These are phyloP conservation scores for Ormia ochracea DNA, from an alignment of 2,888 invertebrate genomes.

Conservation along the genomic window DNA sequence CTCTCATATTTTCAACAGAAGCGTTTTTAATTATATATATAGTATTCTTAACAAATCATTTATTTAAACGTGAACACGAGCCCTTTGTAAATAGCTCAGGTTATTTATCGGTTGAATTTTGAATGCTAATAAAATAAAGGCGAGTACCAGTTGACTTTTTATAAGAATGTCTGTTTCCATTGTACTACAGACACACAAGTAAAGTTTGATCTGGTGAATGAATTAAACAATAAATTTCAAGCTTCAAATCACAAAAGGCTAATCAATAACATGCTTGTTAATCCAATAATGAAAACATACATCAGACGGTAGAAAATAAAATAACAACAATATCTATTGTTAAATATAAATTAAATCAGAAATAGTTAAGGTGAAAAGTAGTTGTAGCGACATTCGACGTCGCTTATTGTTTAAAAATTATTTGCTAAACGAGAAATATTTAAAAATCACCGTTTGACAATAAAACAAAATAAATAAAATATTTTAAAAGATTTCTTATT, in stretches of 20 bases:
- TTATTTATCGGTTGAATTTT: too few relatives aligned
- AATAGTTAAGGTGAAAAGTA: constrained; percentile 59
- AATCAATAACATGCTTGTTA: constrained; percentile 52
- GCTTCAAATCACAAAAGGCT: not conserved
- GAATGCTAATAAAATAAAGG: too few relatives aligned
- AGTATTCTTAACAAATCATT: too few relatives aligned
- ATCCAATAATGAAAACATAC: constrained; percentile 41
- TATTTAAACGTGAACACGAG: too few relatives aligned
- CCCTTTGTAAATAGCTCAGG: too few relatives aligned
- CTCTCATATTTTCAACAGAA: too few relatives aligned
- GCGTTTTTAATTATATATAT: too few relatives aligned
- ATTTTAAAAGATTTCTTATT: constrained; percentile 38
- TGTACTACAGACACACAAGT: not conserved
- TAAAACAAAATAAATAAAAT: constrained; percentile 37
- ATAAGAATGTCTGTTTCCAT: too few relatives aligned
- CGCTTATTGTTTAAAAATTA: constrained; percentile 32
- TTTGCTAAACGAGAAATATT: not conserved
- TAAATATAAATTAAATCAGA: constrained; percentile 53
- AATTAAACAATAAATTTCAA: constrained; percentile 3
- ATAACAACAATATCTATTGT: constrained; percentile 11
- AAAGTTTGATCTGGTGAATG: constrained; percentile 14
- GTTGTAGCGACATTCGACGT: constrained; percentile 59
- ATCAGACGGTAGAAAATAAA: not conserved
- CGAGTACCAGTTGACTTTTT: too few relatives aligned
- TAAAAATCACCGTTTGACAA: constrained; percentile 5